Conservation (phyloP, 2,888 invertebrate species). For the Lamellibrachia columna region DNA sequence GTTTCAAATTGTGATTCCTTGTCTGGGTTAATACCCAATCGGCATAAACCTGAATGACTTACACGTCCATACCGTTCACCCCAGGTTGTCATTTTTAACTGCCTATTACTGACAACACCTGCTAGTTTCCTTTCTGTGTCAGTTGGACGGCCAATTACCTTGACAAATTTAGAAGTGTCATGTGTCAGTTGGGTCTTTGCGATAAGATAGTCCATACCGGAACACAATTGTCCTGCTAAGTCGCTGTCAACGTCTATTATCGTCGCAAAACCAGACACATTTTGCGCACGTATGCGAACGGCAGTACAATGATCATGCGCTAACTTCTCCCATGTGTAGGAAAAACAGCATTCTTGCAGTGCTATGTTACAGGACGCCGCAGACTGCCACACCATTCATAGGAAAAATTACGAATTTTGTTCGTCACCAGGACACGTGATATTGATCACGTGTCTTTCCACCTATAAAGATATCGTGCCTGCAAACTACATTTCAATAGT, state of each 20-base stretch:
- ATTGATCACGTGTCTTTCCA: background rate
- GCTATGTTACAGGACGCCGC: background rate
- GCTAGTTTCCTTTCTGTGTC: background rate
- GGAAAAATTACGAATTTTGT: background rate
- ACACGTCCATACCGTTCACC: background rate
- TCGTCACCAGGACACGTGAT: background rate
- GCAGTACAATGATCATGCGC: background rate
- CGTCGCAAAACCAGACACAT: background rate
- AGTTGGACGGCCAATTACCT: background rate
- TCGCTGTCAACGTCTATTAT: background rate
- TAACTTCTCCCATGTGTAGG: background rate
- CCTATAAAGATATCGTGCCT: background rate
- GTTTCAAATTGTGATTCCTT: background rate
- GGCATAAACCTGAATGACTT: background rate
- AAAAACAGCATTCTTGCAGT: background rate
- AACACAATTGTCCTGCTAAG: background rate
- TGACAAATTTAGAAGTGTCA: background rate
- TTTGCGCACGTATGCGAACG: background rate
- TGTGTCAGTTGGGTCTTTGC: background rate
- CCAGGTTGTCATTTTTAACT: background rate
- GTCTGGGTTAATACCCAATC: background rate
- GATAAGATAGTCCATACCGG: conserved; percentile 2
- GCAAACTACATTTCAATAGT: background rate
- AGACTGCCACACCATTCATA: background rate
- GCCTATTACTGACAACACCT: background rate